Conservation (phyloP, 1,140 invertebrate species). For the Drosophila sulfurigaster region DNA sequence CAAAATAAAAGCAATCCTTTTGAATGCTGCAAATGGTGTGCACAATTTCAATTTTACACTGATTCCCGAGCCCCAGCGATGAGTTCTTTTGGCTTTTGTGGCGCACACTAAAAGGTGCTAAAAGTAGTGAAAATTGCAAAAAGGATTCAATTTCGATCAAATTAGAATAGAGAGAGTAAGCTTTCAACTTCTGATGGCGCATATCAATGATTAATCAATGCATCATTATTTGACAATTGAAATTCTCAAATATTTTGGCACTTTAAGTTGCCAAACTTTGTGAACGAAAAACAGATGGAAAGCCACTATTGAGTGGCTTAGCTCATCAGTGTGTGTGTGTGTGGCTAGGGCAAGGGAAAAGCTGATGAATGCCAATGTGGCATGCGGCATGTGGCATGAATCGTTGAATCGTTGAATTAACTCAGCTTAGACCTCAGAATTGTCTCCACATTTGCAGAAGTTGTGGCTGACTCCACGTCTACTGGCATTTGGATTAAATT, state of each 20-base stretch:
- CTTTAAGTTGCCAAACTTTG: no score
- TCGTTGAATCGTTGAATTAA: not conserved
- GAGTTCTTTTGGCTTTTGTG: not conserved
- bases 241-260: no score
- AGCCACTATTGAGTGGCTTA: not conserved
- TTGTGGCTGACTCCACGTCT: not conserved
- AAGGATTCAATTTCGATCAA: not conserved
- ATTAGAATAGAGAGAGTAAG: no score
- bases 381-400: not conserved
- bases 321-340: not conserved
- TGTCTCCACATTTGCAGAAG: not conserved
- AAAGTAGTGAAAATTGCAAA: not conserved
- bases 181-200: no score
- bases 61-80: not conserved
- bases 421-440: not conserved
- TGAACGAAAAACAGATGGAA: not conserved
- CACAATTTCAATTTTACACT: not conserved
- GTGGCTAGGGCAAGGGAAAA: not conserved
- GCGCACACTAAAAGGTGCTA: not conserved
- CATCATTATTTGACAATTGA: no score
- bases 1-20: not conserved
- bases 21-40: not conserved
- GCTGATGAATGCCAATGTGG: not conserved
- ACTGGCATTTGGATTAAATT: conserved; percentile 10
- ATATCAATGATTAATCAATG: no score